These are phyloP conservation scores for Struthidea cinerea DNA, from an alignment of 2,113 vertebrate genomes.

Conservation along the genomic window DNA sequence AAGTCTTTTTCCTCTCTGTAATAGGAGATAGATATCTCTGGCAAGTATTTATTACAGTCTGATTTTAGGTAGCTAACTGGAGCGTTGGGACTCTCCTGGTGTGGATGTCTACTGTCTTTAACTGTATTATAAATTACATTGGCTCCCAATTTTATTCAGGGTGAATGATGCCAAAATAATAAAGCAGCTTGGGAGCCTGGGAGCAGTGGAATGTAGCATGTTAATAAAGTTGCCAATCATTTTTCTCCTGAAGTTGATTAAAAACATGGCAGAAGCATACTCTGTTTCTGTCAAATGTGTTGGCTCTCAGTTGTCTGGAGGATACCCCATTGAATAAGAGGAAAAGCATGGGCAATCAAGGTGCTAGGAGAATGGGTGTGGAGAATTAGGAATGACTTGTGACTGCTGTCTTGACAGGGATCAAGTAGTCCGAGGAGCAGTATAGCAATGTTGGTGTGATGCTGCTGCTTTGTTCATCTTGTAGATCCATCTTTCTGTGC, in stretches of 20 bases:
- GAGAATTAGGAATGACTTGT: background rate
- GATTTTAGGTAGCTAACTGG: background rate
- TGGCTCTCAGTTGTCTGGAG: background rate
- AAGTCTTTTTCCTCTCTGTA: background rate
- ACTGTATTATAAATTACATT: background rate
- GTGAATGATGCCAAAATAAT: background rate
- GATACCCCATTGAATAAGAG: rapidly evolving
- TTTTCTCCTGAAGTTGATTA: background rate
- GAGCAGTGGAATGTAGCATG: background rate
- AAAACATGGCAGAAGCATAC: background rate
- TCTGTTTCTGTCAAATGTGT: background rate
- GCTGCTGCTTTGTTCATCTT: background rate
- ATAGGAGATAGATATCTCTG: background rate
- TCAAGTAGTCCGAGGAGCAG: background rate
- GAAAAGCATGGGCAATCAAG: rapidly evolving
- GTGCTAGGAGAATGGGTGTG: background rate
- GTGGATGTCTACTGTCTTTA: background rate
- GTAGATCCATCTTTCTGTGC: background rate
- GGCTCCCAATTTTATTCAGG: background rate
- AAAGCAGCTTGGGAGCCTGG: background rate
- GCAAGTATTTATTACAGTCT: rapidly evolving
- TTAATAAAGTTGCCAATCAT: background rate
- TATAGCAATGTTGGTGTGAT: background rate
- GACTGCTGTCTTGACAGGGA: background rate
- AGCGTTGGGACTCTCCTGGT: background rate